Evolutionary conservation across 2,113 vertebrate species (phyloP).

Genomic region (Zosterops pallidus): DNA sequence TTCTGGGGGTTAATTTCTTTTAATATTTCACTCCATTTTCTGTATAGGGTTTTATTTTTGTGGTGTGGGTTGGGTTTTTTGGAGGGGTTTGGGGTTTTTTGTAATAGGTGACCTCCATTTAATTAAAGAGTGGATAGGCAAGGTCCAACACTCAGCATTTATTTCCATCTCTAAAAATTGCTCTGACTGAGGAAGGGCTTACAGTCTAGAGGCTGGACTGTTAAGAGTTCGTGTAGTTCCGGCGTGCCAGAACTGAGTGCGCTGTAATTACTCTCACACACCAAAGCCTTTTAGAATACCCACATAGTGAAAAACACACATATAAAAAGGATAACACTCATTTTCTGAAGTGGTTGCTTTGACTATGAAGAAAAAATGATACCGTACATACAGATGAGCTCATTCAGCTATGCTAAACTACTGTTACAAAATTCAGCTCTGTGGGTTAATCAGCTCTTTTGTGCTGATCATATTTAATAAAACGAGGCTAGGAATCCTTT

Average conservation of each 20-base stretch:
- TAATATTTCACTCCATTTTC: not conserved
- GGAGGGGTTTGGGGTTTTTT: not conserved
- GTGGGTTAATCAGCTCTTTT: not conserved
- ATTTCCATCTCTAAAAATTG: not conserved
- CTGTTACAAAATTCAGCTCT: not conserved
- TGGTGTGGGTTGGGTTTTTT: not conserved
- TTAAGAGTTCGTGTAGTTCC: not conserved
- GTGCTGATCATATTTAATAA: not conserved
- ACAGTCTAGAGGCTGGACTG: not conserved
- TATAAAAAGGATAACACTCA: not conserved
- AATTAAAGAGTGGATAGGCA: not conserved
- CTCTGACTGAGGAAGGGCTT: not conserved
- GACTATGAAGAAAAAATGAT: not conserved
- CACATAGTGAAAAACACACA: not conserved
- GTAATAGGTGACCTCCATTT: not conserved
- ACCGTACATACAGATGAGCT: not conserved
- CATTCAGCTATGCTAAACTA: rapidly evolving
- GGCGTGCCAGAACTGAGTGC: not conserved
- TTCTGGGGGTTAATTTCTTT: not conserved
- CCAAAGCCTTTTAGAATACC: not conserved
- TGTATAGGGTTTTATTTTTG: not conserved
- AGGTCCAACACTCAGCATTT: not conserved
- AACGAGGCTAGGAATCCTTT: not conserved
- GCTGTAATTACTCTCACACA: not conserved
- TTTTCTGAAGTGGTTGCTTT: not conserved